Evolutionary conservation across 2,113 vertebrate species (phyloP).

Genomic region (Lethenteron reissneri): DNA sequence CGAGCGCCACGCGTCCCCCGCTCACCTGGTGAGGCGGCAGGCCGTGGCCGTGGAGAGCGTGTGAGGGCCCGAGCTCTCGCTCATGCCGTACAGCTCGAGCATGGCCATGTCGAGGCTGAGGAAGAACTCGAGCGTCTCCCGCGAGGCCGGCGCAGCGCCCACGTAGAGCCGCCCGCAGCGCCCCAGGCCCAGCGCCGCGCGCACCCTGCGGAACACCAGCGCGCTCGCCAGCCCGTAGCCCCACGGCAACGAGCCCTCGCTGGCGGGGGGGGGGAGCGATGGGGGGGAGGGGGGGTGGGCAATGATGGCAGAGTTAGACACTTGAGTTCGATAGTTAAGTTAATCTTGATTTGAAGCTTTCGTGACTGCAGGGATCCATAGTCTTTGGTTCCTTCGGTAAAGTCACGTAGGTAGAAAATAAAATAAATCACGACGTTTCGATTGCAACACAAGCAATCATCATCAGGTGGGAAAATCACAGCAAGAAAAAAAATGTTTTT

Average conservation of each 20-base stretch:
- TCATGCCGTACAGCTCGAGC: constrained; percentile 4
- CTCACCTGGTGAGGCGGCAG: background rate
- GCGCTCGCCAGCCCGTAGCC: background rate
- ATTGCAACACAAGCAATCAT: too few relatives aligned
- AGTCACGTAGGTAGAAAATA: too few relatives aligned
- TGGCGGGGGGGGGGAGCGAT: background rate
- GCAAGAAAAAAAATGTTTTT: too few relatives aligned
- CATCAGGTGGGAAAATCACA: too few relatives aligned
- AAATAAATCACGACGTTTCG: too few relatives aligned
- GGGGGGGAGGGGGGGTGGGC: too few relatives aligned
- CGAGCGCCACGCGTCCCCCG: too few relatives aligned
- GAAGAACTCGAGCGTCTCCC: background rate
- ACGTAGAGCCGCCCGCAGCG: background rate
- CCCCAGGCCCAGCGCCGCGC: background rate
- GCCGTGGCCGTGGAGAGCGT: background rate
- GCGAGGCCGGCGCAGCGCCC: background rate
- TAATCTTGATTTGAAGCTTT: too few relatives aligned
- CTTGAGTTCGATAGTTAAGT: too few relatives aligned
- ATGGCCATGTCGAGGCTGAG: background rate
- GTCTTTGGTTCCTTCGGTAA: too few relatives aligned
- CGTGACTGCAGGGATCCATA: too few relatives aligned
- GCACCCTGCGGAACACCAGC: constrained; percentile 3
- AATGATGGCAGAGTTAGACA: too few relatives aligned
- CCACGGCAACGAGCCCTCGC: background rate
- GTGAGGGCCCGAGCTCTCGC: background rate